Conservation (phyloP, 2,113 vertebrate genomes). For the Ammospiza nelsoni region DNA sequence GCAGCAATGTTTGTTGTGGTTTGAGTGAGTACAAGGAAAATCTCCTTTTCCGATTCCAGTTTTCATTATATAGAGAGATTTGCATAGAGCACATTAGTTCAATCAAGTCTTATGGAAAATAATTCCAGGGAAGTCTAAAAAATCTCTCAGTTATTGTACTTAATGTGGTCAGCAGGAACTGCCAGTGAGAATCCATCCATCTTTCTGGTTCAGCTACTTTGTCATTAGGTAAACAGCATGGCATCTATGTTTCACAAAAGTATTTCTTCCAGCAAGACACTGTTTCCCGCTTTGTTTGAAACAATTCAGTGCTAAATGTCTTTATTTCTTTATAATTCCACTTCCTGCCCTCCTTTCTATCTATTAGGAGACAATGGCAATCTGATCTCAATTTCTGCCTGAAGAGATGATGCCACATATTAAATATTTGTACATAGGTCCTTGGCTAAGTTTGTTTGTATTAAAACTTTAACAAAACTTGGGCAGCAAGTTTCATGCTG, state of each 20-base stretch:
- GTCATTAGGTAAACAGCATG: slow-evolving; percentile 60
- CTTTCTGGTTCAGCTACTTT: slow-evolving; percentile 58
- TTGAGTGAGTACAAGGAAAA: slow-evolving; percentile 23
- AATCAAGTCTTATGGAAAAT: neutral
- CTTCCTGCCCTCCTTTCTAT: neutral
- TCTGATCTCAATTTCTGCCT: neutral
- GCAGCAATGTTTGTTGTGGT: neutral
- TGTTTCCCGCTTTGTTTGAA: neutral
- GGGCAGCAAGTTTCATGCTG: neutral
- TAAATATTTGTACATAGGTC: neutral
- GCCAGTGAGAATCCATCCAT: slow-evolving; percentile 23
- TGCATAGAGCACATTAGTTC: slow-evolving; percentile 38
- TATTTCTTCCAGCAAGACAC: slow-evolving; percentile 34
- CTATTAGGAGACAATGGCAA: neutral
- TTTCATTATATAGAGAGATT: slow-evolving; percentile 41
- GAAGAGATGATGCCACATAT: neutral
- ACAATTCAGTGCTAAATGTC: neutral
- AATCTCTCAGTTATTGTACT: slow-evolving; percentile 1
- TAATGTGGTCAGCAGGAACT: slow-evolving; percentile 27
- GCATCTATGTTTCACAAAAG: neutral
- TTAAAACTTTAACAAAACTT: neutral
- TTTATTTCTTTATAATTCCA: neutral
- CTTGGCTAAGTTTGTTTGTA: neutral
- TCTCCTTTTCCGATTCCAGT: neutral
- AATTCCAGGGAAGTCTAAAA: slow-evolving; percentile 24